Base-by-base conservation (phyloP, 2,113 vertebrate genomes). In the Toxotes chatareus region DNA sequence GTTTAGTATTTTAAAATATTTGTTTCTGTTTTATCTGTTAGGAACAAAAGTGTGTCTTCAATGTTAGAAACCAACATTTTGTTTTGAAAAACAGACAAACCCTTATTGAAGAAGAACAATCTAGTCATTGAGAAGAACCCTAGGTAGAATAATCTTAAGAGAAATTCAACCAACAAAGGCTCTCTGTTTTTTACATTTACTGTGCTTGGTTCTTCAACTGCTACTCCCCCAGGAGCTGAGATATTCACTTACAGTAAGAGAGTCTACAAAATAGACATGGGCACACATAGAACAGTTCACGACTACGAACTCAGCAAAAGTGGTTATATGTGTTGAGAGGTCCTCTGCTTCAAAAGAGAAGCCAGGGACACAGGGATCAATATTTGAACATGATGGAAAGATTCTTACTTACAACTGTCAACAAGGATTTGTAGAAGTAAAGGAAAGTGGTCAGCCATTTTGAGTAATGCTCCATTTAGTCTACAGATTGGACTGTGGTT, bases 311-410 rank as follows among this genome's bases (percentile, higher is more conserved):
- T 67, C 70, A 64, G 64, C 64, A 61, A 62, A 60, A 85, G 55
- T 47, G 56, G 56, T 66, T 60, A 60, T 47, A 17, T 76, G 67
- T 72, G 47, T 56, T 76, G 13, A 64, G 57, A 23, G 69, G 32
- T 51, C 34, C 14, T 73, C 36, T 32, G 42, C 36, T 76, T 46
- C 11, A 10, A 63, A 79, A 55, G 44, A 61, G 32, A 75, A 44
- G 51, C 31, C 73, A 57, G 64, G 21, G 66, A 74, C 64, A 66
- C 5, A 21, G 4, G 53, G 70, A 79, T 83, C 77, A 66, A 85
- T 80, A 83, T 73, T 77, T 80, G 80, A 85, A 61, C 56, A 73
- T 56, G 67, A 82, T 82, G 57, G 73, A 70, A 62, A 75, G 60
- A 71, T 76, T 56, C 63, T 74, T 64, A 21, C 69, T 62, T 57